Conservation (phyloP, 1,140 invertebrate species). For the Drosophila sucinea region DNA sequence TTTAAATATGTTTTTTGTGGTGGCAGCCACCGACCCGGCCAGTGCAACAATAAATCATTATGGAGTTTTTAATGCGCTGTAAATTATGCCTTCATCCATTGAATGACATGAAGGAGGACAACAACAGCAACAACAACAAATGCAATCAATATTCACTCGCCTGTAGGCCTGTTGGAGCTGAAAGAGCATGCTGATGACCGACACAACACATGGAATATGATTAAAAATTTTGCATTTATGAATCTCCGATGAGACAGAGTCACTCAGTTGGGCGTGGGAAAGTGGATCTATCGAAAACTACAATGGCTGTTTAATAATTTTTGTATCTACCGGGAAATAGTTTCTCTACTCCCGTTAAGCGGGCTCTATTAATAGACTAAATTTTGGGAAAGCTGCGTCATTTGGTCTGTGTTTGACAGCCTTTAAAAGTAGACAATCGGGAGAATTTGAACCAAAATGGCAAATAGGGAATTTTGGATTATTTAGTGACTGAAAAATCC, state of each 20-base stretch:
- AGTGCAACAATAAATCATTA: slow-evolving; percentile 75
- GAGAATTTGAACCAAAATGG: no score
- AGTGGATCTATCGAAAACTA: background rate
- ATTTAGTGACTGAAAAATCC: no score
- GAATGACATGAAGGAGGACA: slow-evolving; percentile 39
- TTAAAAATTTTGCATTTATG: slow-evolving; percentile 27
- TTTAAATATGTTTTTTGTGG: slow-evolving; percentile 73
- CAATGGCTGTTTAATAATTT: no score
- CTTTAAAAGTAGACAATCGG: no score
- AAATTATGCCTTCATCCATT: slow-evolving; percentile 65
- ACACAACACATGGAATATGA: slow-evolving; percentile 15
- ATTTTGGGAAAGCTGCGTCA: no score
- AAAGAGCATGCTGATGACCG: slow-evolving; percentile 18
- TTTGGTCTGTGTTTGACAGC: no score
- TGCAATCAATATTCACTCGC: slow-evolving; percentile 51
- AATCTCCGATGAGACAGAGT: slow-evolving; percentile 2
- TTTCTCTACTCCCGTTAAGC: no score
- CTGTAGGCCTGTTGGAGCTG: slow-evolving; percentile 9
- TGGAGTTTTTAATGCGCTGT: slow-evolving; percentile 68
- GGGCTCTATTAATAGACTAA: no score
- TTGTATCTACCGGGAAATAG: no score
- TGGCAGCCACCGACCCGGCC: slow-evolving; percentile 23
- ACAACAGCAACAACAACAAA: slow-evolving; percentile 13
- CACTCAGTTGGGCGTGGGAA: background rate
- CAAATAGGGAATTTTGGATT: no score